phyloP scores from a whole-genome alignment of 2,888 invertebrate species.

The Augochlorella aurata region DNA sequence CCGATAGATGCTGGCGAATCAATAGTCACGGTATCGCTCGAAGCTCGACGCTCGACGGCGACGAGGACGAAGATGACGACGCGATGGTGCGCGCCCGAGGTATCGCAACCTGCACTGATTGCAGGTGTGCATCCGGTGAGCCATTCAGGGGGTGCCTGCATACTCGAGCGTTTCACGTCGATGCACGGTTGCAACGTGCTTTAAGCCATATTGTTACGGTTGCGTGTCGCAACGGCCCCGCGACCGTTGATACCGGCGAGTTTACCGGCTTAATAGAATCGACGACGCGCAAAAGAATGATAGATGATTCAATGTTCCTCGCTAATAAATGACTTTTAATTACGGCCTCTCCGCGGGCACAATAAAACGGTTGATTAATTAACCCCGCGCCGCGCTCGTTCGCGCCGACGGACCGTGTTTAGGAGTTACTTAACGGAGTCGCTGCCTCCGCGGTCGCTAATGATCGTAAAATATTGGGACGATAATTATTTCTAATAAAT shows the following conservation, averaged over 20 bases:
- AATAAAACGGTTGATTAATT: conserved; percentile 56
- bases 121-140: conserved; percentile 73
- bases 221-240: conserved; percentile 56
- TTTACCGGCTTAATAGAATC: conserved; percentile 48
- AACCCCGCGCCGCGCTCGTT: conserved; percentile 31
- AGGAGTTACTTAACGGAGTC: conserved; percentile 52
- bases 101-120: conserved; percentile 62
- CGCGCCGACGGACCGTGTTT: conserved; percentile 30
- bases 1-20: conserved; percentile 41
- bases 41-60: not conserved
- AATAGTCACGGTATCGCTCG: conserved; percentile 17
- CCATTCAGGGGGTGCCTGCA: conserved; percentile 64
- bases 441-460: conserved; percentile 24
- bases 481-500: conserved; percentile 40
- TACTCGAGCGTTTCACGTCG: conserved; percentile 58
- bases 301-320: conserved; percentile 48
- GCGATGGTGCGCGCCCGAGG: conserved; percentile 44
- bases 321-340: conserved; percentile 57
- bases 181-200: conserved; percentile 50
- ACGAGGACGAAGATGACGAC: not conserved
- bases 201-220: conserved; percentile 60
- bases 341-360: conserved; percentile 44
- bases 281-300: conserved; percentile 51
- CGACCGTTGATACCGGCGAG: conserved; percentile 31
- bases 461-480: conserved; percentile 29